Evolutionary conservation across 2,797 vertebrate species (phyloP).

Genomic region (Xenentodon cancila): DNA sequence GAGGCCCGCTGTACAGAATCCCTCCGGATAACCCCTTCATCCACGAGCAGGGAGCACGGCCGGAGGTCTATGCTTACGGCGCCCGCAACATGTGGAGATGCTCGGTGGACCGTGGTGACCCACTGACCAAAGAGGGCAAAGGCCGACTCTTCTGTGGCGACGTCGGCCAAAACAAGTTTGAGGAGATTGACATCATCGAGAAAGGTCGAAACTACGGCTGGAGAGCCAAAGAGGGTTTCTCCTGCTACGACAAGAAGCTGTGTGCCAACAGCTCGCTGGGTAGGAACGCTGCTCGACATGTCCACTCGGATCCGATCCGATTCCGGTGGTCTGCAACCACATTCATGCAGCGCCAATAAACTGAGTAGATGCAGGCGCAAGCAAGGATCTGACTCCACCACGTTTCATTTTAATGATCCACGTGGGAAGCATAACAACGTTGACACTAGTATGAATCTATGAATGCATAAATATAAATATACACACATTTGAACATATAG

Average conservation of each 20-base stretch:
- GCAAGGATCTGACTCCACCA: no score
- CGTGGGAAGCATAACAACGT: no score
- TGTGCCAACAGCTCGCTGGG: slow-evolving; percentile 92
- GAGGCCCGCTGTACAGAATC: slow-evolving; percentile 87
- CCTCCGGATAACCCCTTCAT: slow-evolving; percentile 92
- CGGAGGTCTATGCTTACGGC: slow-evolving; percentile 91
- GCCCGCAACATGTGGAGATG: slow-evolving; percentile 98
- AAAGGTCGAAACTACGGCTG: slow-evolving; percentile 94
- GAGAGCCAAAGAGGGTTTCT: slow-evolving; percentile 95
- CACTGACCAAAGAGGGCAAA: slow-evolving; percentile 84
- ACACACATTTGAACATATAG: no score
- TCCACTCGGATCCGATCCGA: no score
- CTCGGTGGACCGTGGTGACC: slow-evolving; percentile 92
- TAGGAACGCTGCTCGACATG: slow-evolving; percentile 54
- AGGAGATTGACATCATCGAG: slow-evolving; percentile 93
- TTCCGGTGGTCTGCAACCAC: no score
- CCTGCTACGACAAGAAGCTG: slow-evolving; percentile 94
- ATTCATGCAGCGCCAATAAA: no score
- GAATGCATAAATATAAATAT: no score
- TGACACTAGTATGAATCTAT: no score
- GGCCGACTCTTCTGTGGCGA: slow-evolving; percentile 95
- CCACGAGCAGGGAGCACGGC: slow-evolving; percentile 80
- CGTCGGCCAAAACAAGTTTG: slow-evolving; percentile 95
- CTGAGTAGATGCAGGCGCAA: no score
- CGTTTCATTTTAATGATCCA: no score